Conservation (phyloP, 2,113 vertebrate species). For the Vulpes vulpes region DNA sequence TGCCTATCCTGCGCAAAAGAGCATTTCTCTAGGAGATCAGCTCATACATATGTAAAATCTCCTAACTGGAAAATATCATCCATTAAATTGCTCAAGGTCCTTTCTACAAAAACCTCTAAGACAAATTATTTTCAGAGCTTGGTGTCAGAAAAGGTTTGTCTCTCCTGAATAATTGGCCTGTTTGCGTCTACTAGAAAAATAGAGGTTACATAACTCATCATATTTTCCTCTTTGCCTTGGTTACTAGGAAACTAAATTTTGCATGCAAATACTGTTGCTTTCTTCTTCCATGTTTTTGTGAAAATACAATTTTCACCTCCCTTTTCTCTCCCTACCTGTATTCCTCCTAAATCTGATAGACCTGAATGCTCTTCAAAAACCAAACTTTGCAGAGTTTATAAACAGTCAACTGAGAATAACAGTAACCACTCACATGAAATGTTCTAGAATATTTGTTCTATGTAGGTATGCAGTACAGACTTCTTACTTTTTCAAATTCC, state of each 20-base stretch:
- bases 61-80: conserved; percentile 57
- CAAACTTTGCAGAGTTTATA: conserved; percentile 5
- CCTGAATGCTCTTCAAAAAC: background rate
- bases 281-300: conserved; percentile 29
- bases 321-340: background rate
- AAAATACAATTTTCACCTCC: conserved; percentile 16
- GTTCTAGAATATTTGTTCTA: background rate
- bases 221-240: conserved; percentile 59
- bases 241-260: conserved; percentile 70
- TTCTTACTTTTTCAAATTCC: background rate
- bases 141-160: conserved; percentile 26
- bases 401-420: background rate
- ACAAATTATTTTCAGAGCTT: conserved; percentile 72
- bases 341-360: background rate
- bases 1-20: background rate
- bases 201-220: background rate
- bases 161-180: conserved; percentile 54
- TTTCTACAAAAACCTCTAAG: conserved; percentile 45
- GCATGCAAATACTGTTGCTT: background rate
- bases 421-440: background rate
- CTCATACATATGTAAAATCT: conserved; percentile 47
- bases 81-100: conserved; percentile 55
- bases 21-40: background rate
- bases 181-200: conserved; percentile 21
- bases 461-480: background rate